These are phyloP conservation scores for Mamestra configurata DNA, from an alignment of 1,140 invertebrate species.

Conservation along the genomic window DNA sequence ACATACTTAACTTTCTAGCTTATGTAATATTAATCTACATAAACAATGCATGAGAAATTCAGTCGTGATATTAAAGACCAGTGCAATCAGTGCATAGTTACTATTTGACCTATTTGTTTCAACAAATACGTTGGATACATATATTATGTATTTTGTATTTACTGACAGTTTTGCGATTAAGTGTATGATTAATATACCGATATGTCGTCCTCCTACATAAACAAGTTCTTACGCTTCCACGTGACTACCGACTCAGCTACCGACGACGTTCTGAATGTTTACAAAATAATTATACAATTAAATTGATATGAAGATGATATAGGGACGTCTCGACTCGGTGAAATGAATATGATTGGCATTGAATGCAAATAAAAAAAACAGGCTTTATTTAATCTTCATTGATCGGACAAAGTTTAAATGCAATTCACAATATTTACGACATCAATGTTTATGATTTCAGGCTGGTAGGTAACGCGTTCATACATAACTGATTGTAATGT, in stretches of 20 bases:
- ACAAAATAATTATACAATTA: constrained; percentile 9
- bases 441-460: too few species aligned
- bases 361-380: too few species aligned
- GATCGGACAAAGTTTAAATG: background rate
- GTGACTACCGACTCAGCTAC: background rate
- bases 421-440: background rate
- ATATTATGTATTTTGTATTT: too few species aligned
- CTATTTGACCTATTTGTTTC: background rate
- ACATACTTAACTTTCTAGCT: too few species aligned
- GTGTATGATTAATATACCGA: background rate
- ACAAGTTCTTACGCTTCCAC: background rate
- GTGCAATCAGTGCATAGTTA: background rate
- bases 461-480: too few species aligned
- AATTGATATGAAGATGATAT: background rate
- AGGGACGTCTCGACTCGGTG: background rate
- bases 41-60: background rate
- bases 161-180: background rate
- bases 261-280: constrained; percentile 1
- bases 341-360: constrained; percentile 14
- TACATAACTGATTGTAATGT: too few species aligned
- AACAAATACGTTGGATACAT: too few species aligned
- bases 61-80: background rate
- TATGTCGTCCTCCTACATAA: background rate
- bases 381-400: background rate
- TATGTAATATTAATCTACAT: too few species aligned